Base-by-base conservation (phyloP, 2,888 invertebrate genomes). In the Dryobota labecula region DNA sequence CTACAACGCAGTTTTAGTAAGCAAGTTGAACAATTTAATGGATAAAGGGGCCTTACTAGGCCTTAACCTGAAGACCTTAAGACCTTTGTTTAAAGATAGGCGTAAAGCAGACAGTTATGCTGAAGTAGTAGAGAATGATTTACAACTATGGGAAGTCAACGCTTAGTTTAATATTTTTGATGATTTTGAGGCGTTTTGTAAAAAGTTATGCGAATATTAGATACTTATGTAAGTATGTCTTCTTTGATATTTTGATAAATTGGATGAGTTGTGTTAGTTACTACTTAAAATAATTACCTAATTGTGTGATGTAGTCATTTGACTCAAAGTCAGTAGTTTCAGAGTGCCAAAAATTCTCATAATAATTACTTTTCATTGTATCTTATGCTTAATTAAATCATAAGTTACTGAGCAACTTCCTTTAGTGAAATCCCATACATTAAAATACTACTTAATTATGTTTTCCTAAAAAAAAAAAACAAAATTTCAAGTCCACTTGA, bases 81-180 rank as follows among this genome's bases (percentile, higher is more conserved):
- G 97, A 73, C 97, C 98, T 0, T 96, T 98, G 3, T 98, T 98
- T 90, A 97, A 97, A 79, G 97, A 98, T 78, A 96, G 96, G 5
- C 91, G 94, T 7, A 98, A 97, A 90, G 96, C 97, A 61, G 96
- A 97, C 68, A 98, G 97, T 97, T 98, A 98, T 91, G 97, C 97
- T 47, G 98, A 98, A 92, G 97, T 98, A n/a, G 96, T 98, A 65
- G 98, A 98, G 90, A 98, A 98, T 92, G 98, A 98, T 92, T 96
- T 98, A 89, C 98, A 98, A 91, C 92, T 98, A 78, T 98, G 98
- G 98, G 98, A 98, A 72, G 88, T 94, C 0, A 95, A 95, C 73
- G 92, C 92, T 18, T 94, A 90, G 51, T 45, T 36, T 30, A 33
- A 18, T 45, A 49, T 38, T 53, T 66, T 49, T 24, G 20, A 68